Conservation (phyloP, 2,888 invertebrate genomes). For the Ethmia dodecea region DNA sequence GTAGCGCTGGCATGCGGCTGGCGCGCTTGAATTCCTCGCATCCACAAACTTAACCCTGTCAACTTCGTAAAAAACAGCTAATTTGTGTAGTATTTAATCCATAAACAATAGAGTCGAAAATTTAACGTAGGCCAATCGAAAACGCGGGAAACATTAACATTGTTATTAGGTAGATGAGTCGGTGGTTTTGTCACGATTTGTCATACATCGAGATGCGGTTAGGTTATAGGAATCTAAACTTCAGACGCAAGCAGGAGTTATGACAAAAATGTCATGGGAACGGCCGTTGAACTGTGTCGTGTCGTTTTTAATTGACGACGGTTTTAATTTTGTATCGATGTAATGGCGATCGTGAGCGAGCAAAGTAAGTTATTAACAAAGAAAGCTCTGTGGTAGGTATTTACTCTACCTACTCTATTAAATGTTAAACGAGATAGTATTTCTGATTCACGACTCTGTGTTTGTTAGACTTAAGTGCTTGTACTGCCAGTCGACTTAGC, state of each 20-base stretch:
- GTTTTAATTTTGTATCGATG: constrained; percentile 27
- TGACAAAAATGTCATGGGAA: constrained; percentile 68
- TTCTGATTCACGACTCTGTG: too few species aligned
- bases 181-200: constrained; percentile 76
- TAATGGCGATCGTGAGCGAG: constrained; percentile 45
- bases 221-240: constrained; percentile 40
- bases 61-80: too few species aligned
- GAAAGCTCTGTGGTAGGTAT: constrained; percentile 3
- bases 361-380: constrained; percentile 42
- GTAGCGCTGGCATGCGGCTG: constrained; percentile 56
- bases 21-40: constrained; percentile 54
- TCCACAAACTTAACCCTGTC: constrained; percentile 34
- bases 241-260: constrained; percentile 57
- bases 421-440: too few species aligned
- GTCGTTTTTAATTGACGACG: constrained; percentile 32
- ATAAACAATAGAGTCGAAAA: constrained; percentile 28
- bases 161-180: constrained; percentile 46
- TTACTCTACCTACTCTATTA: too few species aligned
- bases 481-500: too few species aligned
- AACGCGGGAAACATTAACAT: constrained; percentile 21
- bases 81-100: constrained; percentile 23
- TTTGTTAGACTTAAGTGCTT: too few species aligned
- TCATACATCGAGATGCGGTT: constrained; percentile 70
- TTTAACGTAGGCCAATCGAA: constrained; percentile 15
- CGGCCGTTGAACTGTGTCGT: constrained; percentile 44